A percentile compares a stretch with the other conserved stretches of the same genome.
Evolutionary conservation across 2,797 vertebrate genomes (phyloP).

Genomic region (Pseudochirops corinnae): DNA sequence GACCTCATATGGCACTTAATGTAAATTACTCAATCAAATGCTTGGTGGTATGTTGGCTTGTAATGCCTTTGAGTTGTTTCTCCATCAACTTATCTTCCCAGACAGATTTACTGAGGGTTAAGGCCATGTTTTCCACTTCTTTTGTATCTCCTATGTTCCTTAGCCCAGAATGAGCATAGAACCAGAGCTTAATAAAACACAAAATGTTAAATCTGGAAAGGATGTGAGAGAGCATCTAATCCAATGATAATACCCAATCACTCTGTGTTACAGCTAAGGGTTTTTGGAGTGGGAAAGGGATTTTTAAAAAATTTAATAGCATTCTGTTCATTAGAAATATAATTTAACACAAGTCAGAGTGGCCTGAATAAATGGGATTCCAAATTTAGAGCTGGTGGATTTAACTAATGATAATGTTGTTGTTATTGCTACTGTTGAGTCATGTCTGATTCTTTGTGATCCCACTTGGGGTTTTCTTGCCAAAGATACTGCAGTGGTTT

Average conservation of each 20-base stretch:
- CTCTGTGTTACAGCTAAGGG: background rate
- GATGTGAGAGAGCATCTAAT: background rate
- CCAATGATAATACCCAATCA: background rate
- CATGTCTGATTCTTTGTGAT: background rate
- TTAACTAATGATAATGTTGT: background rate
- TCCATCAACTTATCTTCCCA: background rate
- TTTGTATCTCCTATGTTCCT: background rate
- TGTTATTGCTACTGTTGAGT: background rate
- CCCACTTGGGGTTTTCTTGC: background rate
- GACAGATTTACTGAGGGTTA: background rate
- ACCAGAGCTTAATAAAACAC: background rate
- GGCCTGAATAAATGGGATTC: background rate
- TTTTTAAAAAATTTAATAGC: background rate
- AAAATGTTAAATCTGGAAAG: background rate
- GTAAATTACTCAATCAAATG: background rate
- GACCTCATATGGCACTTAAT: background rate
- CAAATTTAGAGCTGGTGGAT: background rate
- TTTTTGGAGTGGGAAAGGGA: background rate
- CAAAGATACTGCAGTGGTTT: background rate
- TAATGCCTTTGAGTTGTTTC: background rate
- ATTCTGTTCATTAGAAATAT: background rate
- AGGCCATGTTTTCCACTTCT: background rate
- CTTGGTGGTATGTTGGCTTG: background rate
- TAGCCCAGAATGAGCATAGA: background rate
- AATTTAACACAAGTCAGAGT: background rate